These are phyloP conservation scores for Pissodes strobi DNA, from an alignment of 1,140 invertebrate species.

Conservation along the genomic window DNA sequence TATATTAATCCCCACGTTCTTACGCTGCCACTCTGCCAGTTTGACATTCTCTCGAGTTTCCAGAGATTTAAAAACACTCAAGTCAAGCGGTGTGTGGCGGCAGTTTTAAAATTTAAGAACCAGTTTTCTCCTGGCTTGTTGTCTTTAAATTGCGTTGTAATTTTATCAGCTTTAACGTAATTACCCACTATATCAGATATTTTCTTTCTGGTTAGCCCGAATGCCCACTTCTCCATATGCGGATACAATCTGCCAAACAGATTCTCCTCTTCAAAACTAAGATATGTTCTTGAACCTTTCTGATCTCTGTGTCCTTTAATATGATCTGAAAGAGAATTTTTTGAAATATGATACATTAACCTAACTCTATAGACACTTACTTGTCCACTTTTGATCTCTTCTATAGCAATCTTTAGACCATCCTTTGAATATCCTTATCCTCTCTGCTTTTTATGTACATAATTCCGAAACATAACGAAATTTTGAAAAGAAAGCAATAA, in stretches of 20 bases:
- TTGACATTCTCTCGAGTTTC: constrained; percentile 7
- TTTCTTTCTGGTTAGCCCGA: constrained; percentile 45
- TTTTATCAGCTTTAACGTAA: constrained; percentile 46
- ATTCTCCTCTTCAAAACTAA: constrained; percentile 29
- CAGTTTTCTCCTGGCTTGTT: constrained; percentile 52
- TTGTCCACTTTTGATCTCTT: no score
- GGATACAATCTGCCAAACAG: constrained; percentile 38
- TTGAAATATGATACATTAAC: no score
- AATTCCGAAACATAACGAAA: no score
- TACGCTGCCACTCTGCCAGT: constrained; percentile 17
- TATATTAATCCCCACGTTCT: constrained; percentile 9
- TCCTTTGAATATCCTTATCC: no score
- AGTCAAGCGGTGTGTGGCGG: constrained; percentile 54
- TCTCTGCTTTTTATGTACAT: no score
- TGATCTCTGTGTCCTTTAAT: no score
- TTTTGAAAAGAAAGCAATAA: no score
- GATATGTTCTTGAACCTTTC: neutral
- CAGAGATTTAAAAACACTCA: constrained; percentile 45
- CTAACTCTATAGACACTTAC: no score
- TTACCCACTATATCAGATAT: constrained; percentile 43
- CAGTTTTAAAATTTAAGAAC: constrained; percentile 55
- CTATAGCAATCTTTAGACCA: no score
- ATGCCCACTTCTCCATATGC: constrained; percentile 49
- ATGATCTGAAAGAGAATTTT: no score
- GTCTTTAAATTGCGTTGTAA: constrained; percentile 50